Base-by-base conservation (phyloP, 2,113 vertebrate species). In the Sander lucioperca region DNA sequence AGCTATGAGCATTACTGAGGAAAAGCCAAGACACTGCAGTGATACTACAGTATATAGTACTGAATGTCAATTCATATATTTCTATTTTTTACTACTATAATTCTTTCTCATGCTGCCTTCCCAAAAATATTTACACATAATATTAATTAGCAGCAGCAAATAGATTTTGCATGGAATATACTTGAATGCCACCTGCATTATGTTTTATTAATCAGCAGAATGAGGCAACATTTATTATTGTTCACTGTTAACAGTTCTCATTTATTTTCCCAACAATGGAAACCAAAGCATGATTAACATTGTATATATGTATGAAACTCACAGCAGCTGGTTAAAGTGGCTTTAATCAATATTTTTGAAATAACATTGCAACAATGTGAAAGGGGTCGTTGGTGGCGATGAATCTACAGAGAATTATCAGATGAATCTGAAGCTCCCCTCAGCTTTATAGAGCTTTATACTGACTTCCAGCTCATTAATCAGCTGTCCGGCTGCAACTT, bases 1-100 rank as follows among this genome's bases (percentile, higher is more conserved):
- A 80, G 65, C 76, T 80, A 73, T 66, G 59, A 78, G 71, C 68
- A 61, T 56, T 47, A 65, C 45, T 48, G 23, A 25, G 21, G 50
- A n/a, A 27, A 33, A 15, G 63, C 36, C 15, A 47, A 76, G 9
- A 33, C 15, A 25, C 4, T 2, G 78, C 50, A 47, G 27, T 14
- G 67, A 84, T 59, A 47, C 14, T 16, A 27, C 27, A 27, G 27
- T 27, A 43, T 30, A 23, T 2, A n/a, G 33, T 27, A 25, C 6
- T 61, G 23, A 58, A 23, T 15, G 18, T 0, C 7, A 25, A 65
- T 59, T 83, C 15, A 66, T 30, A 30, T 30, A 43, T 56, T 30
- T 23, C 23, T 2, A 8, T n/a, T 10, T 73, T 43, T 23, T 47
- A 4, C 7, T 2, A 1, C 4, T 15, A 11, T 14, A 53, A n/a